Evolutionary conservation across 2,113 vertebrate species (phyloP).

Genomic region (Rynchops niger): DNA sequence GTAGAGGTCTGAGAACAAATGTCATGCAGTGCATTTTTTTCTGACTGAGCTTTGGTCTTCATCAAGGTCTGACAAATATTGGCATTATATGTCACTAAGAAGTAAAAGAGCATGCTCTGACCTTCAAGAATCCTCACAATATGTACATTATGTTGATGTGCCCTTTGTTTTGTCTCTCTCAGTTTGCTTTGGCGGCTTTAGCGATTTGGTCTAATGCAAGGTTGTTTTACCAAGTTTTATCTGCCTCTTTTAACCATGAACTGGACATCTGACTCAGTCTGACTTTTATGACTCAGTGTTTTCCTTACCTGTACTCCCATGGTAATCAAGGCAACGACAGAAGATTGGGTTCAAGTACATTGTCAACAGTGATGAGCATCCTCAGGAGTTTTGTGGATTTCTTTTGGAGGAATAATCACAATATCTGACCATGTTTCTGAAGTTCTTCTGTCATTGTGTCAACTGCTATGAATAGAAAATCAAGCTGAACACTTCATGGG

Average conservation of each 20-base stretch:
- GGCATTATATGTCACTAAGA: conserved; percentile 80
- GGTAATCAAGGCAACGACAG: background rate
- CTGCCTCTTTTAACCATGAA: conserved; percentile 60
- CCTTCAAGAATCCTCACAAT: conserved; percentile 79
- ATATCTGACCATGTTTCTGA: accelerated
- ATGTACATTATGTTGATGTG: conserved; percentile 83
- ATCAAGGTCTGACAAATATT: conserved; percentile 79
- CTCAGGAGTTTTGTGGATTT: background rate
- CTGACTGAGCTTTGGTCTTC: conserved; percentile 69
- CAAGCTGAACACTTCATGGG: background rate
- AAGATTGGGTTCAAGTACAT: background rate
- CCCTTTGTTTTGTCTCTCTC: conserved; percentile 78
- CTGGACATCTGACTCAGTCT: background rate
- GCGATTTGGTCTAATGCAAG: conserved; percentile 33
- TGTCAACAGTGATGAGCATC: background rate
- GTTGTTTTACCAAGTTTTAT: conserved; percentile 64
- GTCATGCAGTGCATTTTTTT: conserved; percentile 61
- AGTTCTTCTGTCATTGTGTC: background rate
- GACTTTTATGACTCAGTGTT: background rate
- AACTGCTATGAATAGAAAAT: background rate
- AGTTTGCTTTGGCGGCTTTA: conserved; percentile 68
- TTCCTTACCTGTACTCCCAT: background rate
- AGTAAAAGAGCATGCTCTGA: conserved; percentile 79
- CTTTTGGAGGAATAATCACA: background rate
- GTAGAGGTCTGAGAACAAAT: conserved; percentile 71